Percentiles rank a stretch among this genome's conserved stretches.
Evolutionary conservation across 2,113 vertebrate species (phyloP).

Genomic region (Paedocypris sp.): DNA sequence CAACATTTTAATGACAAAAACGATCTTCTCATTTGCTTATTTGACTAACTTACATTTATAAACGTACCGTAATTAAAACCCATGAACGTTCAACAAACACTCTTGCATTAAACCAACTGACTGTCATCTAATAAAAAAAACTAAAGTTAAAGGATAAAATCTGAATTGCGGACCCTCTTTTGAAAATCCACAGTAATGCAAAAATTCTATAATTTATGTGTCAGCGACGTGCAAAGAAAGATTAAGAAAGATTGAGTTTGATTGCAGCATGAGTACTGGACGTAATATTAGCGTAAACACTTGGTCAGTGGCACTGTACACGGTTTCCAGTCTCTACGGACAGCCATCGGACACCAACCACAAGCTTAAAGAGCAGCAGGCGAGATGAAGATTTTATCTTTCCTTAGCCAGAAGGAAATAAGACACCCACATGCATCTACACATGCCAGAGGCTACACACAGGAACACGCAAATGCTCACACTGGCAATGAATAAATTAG

Average conservation of each 20-base stretch:
- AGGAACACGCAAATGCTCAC: background rate
- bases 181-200: no score
- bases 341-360: constrained; percentile 7
- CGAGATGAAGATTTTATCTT: constrained; percentile 4
- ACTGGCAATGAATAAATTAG: constrained; percentile 18
- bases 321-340: background rate
- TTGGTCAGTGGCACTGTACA: background rate
- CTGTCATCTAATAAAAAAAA: no score
- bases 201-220: no score
- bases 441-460: background rate
- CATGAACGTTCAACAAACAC: no score
- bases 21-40: no score
- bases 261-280: background rate
- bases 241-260: background rate
- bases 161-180: no score
- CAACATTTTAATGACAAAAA: no score
- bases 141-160: no score
- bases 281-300: background rate
- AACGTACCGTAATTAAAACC: no score
- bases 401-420: constrained; percentile 19
- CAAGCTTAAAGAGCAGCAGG: background rate
- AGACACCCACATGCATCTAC: constrained; percentile 9
- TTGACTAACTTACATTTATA: no score
- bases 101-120: no score
- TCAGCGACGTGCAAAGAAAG: no score